Percentiles rank a stretch among this genome's conserved stretches.
Evolutionary conservation across 30 jellyfish, hydroid and myxozoan species (phyloP).

Genomic region (Hydractinia symbiolongicarpus): DNA sequence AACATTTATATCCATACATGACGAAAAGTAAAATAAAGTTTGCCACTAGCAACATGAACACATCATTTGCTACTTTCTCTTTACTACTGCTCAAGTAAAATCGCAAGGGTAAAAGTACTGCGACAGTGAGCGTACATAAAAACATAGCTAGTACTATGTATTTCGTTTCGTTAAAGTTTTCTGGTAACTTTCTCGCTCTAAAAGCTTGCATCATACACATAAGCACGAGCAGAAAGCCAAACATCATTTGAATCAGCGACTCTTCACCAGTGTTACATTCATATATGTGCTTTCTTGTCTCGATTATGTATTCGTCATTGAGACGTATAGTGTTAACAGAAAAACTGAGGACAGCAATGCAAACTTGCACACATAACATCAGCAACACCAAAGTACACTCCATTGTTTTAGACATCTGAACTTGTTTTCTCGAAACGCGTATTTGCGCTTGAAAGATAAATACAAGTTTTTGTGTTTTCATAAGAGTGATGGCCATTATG

Average conservation of each 20-base stretch:
- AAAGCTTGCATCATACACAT: conserved; percentile 47
- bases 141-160: conserved; percentile 20
- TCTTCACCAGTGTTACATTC: conserved; percentile 15
- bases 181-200: conserved; percentile 38
- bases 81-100: neutral
- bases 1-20: conserved; percentile 38
- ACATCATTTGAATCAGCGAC: conserved; percentile 19
- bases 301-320: neutral
- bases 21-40: conserved; percentile 13
- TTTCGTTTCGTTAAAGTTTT: conserved; percentile 29
- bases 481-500: conserved; percentile 24
- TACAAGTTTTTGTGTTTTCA: conserved; percentile 34
- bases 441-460: conserved; percentile 45
- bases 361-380: conserved; percentile 26
- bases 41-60: conserved; percentile 12
- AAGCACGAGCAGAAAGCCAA: conserved; percentile 18
- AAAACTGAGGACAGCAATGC: conserved; percentile 18
- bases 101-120: conserved; percentile 15
- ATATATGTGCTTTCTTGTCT: neutral
- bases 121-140: neutral
- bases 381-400: conserved; percentile 9
- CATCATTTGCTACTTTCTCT: neutral
- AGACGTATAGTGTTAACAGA: neutral
- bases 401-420: conserved; percentile 33
- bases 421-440: conserved; percentile 23